Conservation (phyloP, 35 echinoderm and acorn worm species). For the Apostichopus parvimensis region DNA sequence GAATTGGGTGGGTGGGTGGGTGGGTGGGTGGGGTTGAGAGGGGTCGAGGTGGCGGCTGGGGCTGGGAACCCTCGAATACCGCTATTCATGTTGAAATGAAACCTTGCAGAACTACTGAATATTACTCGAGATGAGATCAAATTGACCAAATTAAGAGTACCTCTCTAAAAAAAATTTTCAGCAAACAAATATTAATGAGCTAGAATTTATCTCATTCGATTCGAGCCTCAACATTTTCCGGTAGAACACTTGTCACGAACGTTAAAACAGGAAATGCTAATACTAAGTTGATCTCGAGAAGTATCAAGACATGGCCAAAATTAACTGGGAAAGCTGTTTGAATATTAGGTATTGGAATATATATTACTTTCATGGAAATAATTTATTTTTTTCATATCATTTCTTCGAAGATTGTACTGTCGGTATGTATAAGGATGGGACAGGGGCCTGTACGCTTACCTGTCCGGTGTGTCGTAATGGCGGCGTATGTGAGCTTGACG, state of each 20-base stretch:
- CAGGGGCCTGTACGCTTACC: not conserved
- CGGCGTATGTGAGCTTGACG: conserved; percentile 41
- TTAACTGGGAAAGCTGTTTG: too few species aligned
- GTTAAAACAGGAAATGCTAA: too few species aligned
- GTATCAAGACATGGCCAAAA: too few species aligned
- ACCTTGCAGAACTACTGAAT: not conserved
- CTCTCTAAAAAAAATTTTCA: not conserved
- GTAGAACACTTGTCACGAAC: too few species aligned
- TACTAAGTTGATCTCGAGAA: too few species aligned
- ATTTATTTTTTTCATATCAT: too few species aligned
- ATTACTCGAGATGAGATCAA: not conserved
- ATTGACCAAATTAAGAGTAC: too few species aligned
- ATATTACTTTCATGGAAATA: too few species aligned
- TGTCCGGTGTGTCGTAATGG: conserved; percentile 13
- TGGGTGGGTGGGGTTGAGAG: too few species aligned
- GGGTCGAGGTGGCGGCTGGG: not conserved
- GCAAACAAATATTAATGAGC: not conserved
- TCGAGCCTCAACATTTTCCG: too few species aligned
- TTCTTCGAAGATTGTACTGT: not conserved
- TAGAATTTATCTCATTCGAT: not conserved
- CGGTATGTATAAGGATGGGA: not conserved
- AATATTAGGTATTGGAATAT: too few species aligned
- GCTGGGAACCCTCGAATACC: not conserved
- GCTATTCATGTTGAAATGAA: not conserved
- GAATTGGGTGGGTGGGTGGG: not conserved